A percentile compares a stretch with the other conserved stretches of the same genome.
phyloP scores from a whole-genome alignment of 2,113 vertebrate genomes.

The Tympanuchus pallidicinctus region DNA sequence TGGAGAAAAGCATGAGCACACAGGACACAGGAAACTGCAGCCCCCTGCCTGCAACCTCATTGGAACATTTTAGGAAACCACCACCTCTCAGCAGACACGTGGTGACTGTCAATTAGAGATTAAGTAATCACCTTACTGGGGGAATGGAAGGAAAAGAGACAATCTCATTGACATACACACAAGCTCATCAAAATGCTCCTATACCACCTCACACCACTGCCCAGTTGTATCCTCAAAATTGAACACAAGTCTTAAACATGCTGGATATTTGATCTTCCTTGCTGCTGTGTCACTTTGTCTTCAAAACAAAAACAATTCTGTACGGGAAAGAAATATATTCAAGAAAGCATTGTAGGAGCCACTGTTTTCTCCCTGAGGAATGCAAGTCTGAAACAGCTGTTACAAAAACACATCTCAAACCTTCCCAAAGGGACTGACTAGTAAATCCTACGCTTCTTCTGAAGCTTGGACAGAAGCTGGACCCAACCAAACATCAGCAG shows the following conservation, averaged over 20 bases:
- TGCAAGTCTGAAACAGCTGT: neutral
- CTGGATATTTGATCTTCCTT: neutral
- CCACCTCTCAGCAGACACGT: neutral
- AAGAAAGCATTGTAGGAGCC: neutral
- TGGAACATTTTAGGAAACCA: neutral
- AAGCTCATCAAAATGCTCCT: neutral
- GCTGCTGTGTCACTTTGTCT: neutral
- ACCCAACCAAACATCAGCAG: neutral
- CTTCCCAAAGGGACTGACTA: neutral
- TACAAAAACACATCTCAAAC: neutral
- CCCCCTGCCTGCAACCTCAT: neutral
- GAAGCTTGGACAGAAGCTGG: neutral
- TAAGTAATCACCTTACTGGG: rapidly evolving
- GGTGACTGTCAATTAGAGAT: neutral
- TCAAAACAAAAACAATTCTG: neutral
- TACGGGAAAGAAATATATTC: neutral
- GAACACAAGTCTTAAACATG: neutral
- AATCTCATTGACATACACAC: neutral
- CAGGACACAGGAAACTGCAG: neutral
- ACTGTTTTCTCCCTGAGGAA: neutral
- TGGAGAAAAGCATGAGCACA: rapidly evolving
- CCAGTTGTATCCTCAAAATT: neutral
- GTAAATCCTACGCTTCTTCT: neutral
- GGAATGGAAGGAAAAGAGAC: neutral
- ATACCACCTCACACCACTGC: neutral